Evolutionary conservation across 1,140 invertebrate genomes (phyloP), one percentile per base, ranked within the genome.

Genomic region (Gryon sp.): DNA sequence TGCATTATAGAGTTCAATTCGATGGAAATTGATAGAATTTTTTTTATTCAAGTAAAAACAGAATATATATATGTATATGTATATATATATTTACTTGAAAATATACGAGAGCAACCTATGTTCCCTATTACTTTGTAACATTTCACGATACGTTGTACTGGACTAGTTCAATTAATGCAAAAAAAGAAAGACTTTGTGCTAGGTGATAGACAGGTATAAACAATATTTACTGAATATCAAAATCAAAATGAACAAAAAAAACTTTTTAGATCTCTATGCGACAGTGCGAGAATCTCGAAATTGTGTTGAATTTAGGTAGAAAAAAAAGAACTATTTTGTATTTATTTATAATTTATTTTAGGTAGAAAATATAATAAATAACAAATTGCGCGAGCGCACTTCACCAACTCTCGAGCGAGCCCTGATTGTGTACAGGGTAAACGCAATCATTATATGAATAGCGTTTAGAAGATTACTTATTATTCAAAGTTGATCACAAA

Each of bases 341-440:
- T 88, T 88, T 88, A 88, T 88, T 88, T 85, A 82, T 88, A 88
- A 88, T 88, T 88, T 88, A 88, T 88, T 88, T 69, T 88, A 88
- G 86, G 82, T 87, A 87, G 84, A 86, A 80, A 85, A 85, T 83
- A 84, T 85, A 86, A 83, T 80, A 84, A 86, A 83, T 84, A 84
- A 86, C 63, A 78, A 84, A 85, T 86, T 84, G 34, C 41, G 60
- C 52, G 12, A 73, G 65, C 43, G 38, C 53, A 45, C 26, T 19
- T 65, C 55, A 11, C 55, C 16, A 62, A 36, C n/a, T n/a, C 16
- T 0, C 18, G 19, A 60, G 32, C 32, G 50, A 15, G 15, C 24
- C 7, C 20, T 46, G 7, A 0, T 30, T 7, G 45, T 40, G 48
- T 3, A 38, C 19, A 14, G 2, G 26, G 34, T 16, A 14, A 18